These are phyloP conservation scores for Anniella stebbinsi DNA, from an alignment of 2,797 vertebrate genomes.

Conservation along the genomic window DNA sequence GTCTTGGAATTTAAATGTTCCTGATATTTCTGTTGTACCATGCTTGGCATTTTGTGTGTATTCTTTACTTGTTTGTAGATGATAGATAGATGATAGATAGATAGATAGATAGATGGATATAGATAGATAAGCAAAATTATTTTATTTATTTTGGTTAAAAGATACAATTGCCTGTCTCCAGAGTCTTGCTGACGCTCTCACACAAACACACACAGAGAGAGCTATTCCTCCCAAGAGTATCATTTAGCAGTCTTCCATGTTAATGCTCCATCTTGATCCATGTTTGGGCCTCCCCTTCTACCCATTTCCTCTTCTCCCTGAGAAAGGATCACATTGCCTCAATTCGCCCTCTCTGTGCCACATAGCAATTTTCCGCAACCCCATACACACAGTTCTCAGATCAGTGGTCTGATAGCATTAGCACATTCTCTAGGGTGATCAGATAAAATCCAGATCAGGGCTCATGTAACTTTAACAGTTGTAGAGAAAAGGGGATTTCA, in stretches of 20 bases:
- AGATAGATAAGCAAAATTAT: not conserved
- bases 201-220: not conserved
- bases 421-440: too few species aligned
- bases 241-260: not conserved
- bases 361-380: not conserved
- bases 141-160: not conserved
- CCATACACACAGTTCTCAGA: not conserved
- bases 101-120: too few species aligned
- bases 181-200: not conserved
- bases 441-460: too few species aligned
- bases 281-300: not conserved
- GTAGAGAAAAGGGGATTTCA: too few species aligned
- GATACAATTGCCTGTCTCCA: not conserved
- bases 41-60: not conserved
- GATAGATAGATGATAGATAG: too few species aligned
- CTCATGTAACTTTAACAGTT: too few species aligned
- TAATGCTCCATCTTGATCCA: not conserved
- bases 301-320: not conserved
- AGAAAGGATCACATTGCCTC: not conserved
- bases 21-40: not conserved
- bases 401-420: not conserved
- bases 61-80: not conserved
- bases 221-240: not conserved
- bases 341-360: not conserved
- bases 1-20: not conserved